These are phyloP conservation scores for Punctoribates punctum DNA, from an alignment of 2,888 invertebrate species.

Conservation along the genomic window DNA sequence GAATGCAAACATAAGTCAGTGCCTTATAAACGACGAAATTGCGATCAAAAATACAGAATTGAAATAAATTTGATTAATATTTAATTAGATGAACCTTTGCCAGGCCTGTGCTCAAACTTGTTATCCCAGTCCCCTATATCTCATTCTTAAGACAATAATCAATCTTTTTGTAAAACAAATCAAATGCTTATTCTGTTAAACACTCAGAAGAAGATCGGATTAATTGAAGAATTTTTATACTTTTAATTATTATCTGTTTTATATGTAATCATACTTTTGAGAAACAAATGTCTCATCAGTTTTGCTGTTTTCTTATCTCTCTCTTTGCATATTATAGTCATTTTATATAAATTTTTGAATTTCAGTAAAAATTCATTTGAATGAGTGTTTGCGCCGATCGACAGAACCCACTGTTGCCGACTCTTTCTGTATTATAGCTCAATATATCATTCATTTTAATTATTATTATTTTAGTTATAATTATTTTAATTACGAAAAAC, in stretches of 20 bases:
- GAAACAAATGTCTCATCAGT: no score
- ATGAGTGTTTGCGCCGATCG: constrained; percentile 12
- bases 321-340: constrained; percentile 1
- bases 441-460: constrained; percentile 33
- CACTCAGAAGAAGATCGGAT: neutral
- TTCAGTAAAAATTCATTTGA: neutral
- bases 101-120: constrained; percentile 11
- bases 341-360: neutral
- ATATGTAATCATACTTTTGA: no score
- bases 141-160: neutral
- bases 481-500: constrained; percentile 1
- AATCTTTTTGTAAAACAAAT: neutral
- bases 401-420: neutral
- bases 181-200: neutral
- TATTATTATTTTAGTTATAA: constrained; percentile 19
- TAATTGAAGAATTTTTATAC: neutral
- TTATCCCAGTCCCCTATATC: neutral
- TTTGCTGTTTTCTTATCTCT: neutral
- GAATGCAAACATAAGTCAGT: neutral
- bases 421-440: constrained; percentile 26
- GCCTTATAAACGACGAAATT: neutral
- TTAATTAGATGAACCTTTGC: neutral
- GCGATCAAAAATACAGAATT: neutral
- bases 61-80: neutral
- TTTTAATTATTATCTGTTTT: neutral